phyloP scores from a whole-genome alignment of 2,888 invertebrate genomes.

The Pristionchus exspectatus region DNA sequence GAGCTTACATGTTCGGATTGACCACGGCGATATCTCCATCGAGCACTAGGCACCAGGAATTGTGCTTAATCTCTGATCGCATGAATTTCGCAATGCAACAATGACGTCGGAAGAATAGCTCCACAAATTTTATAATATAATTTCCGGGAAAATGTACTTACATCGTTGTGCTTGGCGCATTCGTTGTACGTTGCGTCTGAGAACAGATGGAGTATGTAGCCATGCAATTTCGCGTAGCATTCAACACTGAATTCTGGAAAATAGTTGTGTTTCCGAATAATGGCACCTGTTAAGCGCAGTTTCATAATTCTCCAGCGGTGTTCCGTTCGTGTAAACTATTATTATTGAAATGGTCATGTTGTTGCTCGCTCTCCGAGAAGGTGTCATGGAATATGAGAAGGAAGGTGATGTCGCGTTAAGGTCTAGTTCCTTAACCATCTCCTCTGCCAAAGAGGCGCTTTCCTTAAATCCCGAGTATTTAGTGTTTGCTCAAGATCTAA shows the following conservation, averaged over 20 bases:
- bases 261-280: neutral
- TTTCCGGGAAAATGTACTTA: neutral
- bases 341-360: neutral
- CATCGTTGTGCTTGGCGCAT: neutral
- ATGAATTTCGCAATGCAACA: neutral
- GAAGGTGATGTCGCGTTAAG: neutral
- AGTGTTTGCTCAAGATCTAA: too few relatives aligned
- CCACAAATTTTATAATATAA: neutral
- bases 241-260: neutral
- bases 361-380: neutral
- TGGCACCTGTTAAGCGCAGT: neutral
- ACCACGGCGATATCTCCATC: slow-evolving; percentile 70
- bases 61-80: neutral
- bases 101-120: slow-evolving; percentile 49
- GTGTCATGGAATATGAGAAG: neutral
- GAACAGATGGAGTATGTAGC: neutral
- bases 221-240: neutral
- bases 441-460: too few relatives aligned
- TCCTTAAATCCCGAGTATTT: too few relatives aligned
- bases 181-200: neutral
- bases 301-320: neutral
- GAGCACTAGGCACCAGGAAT: slow-evolving; percentile 61
- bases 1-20: slow-evolving; percentile 60
- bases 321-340: neutral
- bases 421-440: too few relatives aligned